phyloP scores from a whole-genome alignment of 2,113 vertebrate genomes.

The Silurus meridionalis region DNA sequence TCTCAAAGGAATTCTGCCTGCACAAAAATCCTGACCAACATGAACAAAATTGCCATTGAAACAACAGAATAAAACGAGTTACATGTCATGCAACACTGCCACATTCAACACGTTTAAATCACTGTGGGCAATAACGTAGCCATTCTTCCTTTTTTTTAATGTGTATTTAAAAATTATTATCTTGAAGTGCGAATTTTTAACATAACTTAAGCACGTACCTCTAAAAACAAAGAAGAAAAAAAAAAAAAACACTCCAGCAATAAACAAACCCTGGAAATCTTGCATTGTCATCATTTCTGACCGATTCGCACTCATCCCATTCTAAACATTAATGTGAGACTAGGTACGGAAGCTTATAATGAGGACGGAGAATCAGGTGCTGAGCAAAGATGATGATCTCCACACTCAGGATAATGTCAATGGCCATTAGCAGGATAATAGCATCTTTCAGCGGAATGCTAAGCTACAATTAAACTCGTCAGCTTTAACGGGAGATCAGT shows the following conservation, averaged over 20 bases:
- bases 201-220: too few species aligned
- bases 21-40: background rate
- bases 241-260: background rate
- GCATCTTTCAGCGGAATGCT: slow-evolving; percentile 46
- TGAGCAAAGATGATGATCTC: slow-evolving; percentile 32
- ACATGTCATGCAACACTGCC: background rate
- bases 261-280: slow-evolving; percentile 5
- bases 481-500: slow-evolving; percentile 28
- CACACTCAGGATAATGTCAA: slow-evolving; percentile 48
- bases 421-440: slow-evolving; percentile 55
- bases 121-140: background rate
- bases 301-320: background rate
- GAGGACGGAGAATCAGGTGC: background rate
- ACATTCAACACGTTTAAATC: background rate
- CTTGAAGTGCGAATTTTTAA: background rate
- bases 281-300: background rate
- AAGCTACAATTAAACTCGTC: slow-evolving; percentile 49
- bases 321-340: background rate
- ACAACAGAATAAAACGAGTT: background rate
- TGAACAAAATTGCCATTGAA: background rate
- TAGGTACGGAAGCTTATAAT: slow-evolving; percentile 36
- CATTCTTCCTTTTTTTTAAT: background rate
- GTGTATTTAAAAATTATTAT: background rate
- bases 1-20: background rate
- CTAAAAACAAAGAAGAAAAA: too few species aligned